A percentile compares a stretch with the other conserved stretches of the same genome.
phyloP scores from a whole-genome alignment of 2,113 vertebrate genomes.

The Erinaceus europaeus region DNA sequence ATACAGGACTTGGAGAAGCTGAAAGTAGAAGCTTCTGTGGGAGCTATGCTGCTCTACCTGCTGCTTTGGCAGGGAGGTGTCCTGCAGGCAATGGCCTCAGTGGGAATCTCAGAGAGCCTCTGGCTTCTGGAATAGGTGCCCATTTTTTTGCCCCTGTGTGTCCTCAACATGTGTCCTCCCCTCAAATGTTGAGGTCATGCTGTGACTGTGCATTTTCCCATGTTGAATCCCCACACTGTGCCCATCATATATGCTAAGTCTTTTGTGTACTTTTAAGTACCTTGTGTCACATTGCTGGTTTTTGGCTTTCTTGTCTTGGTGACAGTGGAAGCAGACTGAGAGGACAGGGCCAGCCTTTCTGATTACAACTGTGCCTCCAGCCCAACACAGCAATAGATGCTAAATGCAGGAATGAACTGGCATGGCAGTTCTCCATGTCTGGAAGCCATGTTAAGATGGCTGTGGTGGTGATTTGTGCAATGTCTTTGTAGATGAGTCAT shows the following conservation, averaged over 20 bases:
- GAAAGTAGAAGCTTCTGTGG: background rate
- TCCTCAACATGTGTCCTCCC: fast-evolving
- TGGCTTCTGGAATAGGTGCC: background rate
- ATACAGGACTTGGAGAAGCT: background rate
- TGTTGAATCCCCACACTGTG: background rate
- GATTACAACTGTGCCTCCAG: background rate
- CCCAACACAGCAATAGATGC: background rate
- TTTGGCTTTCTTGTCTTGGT: background rate
- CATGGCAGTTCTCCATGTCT: background rate
- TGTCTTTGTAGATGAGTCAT: background rate
- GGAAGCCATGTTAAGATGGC: background rate
- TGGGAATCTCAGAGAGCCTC: background rate
- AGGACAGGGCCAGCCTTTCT: background rate
- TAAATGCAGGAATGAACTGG: background rate
- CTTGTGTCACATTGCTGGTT: no score
- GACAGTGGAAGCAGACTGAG: background rate
- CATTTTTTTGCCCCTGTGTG: background rate
- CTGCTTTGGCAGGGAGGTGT: no score
- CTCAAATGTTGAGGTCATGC: no score
- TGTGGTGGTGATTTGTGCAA: no score
- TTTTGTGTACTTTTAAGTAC: background rate
- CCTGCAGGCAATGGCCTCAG: fast-evolving
- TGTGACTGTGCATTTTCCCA: background rate
- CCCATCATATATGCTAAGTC: fast-evolving
- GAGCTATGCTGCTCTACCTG: fast-evolving